Evolutionary conservation across 2,797 vertebrate genomes (phyloP), one percentile per base, ranked within the genome.

Genomic region (Galaxias olidus): DNA sequence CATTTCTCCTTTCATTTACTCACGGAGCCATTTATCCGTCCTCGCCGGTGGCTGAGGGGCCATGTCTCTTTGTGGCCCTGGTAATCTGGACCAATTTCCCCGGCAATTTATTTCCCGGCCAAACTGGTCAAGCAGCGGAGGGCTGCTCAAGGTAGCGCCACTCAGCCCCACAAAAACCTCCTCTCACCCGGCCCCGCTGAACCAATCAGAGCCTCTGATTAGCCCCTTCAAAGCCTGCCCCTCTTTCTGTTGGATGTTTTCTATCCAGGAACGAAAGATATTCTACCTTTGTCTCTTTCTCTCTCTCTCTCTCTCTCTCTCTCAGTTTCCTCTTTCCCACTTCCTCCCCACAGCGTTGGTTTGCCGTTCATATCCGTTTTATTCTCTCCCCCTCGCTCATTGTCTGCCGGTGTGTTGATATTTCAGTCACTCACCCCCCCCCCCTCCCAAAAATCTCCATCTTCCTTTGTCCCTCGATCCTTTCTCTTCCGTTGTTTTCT

Each of bases 91-190:
- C 69, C 89, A 86, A 90, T 90, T 87, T 89, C 85, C 89, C 74
- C 74, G 83, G 87, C 86, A 89, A 89, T 88, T 88, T 88, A 89
- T 88, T 89, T 78, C 75, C 65, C 83, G 84, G 85, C 80, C 87
- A 78, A 89, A 83, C 86, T 88, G 86, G 84, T 85, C 80, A 81
- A 87, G 85, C 82, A 82, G 82, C 79, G 76, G 80, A 78, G 76
- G 71, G 72, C 77, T 53, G 82, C 80, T 90, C 87, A 90, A 89
- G 87, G 87, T 92, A 88, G 94, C 92, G 88, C 92, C 92, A 93
- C 91, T 96, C 93, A 92, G 92, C 92, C 93, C 94, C 92, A 91
- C 90, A 88, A 91, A 92, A n/a, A 90, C 86, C 87, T 76, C 78
- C 82, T 58, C 78, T 90, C 92, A 90, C 88, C 92, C 92, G 91